These are phyloP conservation scores for Kuschelorhynchus macadamiae DNA, from an alignment of 2,888 invertebrate species.

Conservation along the genomic window DNA sequence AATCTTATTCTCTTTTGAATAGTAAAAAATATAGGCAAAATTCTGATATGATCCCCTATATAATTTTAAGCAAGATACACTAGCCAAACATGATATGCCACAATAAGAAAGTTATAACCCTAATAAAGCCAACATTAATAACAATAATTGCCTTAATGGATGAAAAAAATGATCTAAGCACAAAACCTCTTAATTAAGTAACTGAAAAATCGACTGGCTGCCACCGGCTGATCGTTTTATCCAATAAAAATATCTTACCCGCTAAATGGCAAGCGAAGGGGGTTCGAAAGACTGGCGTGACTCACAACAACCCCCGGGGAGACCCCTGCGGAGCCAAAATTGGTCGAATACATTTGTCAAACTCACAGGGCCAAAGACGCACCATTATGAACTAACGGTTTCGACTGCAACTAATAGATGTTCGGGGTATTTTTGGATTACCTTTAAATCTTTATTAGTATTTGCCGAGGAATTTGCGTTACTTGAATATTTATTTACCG, in stretches of 20 bases:
- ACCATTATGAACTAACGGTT: constrained; percentile 29
- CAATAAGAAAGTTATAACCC: too few relatives aligned
- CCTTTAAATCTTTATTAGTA: too few relatives aligned
- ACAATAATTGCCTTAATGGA: not conserved
- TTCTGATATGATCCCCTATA: too few relatives aligned
- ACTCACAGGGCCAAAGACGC: constrained; percentile 30
- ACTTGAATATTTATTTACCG: too few relatives aligned
- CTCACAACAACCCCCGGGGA: constrained; percentile 33
- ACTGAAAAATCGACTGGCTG: too few relatives aligned
- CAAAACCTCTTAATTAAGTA: constrained; percentile 13
- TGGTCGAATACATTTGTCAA: constrained; percentile 50
- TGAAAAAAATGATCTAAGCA: constrained; percentile 20
- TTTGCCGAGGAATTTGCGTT: too few relatives aligned
- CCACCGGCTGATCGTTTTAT: too few relatives aligned
- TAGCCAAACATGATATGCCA: too few relatives aligned
- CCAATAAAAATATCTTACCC: constrained; percentile 32
- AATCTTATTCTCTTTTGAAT: too few relatives aligned
- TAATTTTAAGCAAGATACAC: too few relatives aligned
- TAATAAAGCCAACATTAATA: too few relatives aligned
- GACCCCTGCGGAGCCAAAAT: constrained; percentile 45
- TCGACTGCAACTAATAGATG: constrained; percentile 7
- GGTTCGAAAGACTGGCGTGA: constrained; percentile 25
- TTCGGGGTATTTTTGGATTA: constrained; percentile 14
- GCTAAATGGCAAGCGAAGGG: constrained; percentile 34
- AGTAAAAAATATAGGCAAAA: too few relatives aligned